Base-by-base conservation (phyloP, 2,888 invertebrate species). In the Athalia cordata region DNA sequence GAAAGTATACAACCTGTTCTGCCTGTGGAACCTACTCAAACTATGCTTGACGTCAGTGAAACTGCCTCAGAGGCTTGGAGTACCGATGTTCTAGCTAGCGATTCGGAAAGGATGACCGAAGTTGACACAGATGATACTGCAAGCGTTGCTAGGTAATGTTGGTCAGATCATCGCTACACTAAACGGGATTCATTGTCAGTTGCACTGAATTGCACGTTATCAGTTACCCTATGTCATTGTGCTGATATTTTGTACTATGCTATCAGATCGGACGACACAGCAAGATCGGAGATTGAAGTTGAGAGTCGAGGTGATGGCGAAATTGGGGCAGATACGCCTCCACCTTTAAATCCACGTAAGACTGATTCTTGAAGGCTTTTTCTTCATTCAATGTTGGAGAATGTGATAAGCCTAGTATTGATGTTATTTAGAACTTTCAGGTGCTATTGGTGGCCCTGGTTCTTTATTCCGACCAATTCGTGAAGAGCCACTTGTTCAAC, bases 1-100 rank as follows among this genome's bases (percentile, higher is more conserved):
- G 86, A 86, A 74, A 90, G 91, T 1, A 89, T 91, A 0, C 89
- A 89, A 0, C 90, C 91, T 2, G 89, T 91, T 11, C 83, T 92
- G 45, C 91, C 91, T 0, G 81, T 84, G 4, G 85, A 88, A 79
- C 81, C 86, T 13, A 79, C 87, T 78, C 92, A 90, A 86, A 91
- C 85, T 85, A 91, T 92, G 66, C 91, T 95, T 11, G 97, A 98
- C 89, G 94, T 95, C 13, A 96, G 96, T 0, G 98, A 98, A 88
- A 97, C 98, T 1, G 97, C 98, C 29, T 98, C 98, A 84, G 99
- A 99, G 91, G 98, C 98, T 0, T 99, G 99, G 99, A 98, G 98
- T 86, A 98, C 98, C 78, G 99, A 99, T 90, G 99, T 99, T 13
- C 91, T 98, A 66, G 95, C 96, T 0, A 98, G 97, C 2, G 98